Percentiles rank a stretch among this genome's conserved stretches.
Conservation (phyloP, 2,113 vertebrate species). For the Sinocyclocheilus maitianheensis region DNA sequence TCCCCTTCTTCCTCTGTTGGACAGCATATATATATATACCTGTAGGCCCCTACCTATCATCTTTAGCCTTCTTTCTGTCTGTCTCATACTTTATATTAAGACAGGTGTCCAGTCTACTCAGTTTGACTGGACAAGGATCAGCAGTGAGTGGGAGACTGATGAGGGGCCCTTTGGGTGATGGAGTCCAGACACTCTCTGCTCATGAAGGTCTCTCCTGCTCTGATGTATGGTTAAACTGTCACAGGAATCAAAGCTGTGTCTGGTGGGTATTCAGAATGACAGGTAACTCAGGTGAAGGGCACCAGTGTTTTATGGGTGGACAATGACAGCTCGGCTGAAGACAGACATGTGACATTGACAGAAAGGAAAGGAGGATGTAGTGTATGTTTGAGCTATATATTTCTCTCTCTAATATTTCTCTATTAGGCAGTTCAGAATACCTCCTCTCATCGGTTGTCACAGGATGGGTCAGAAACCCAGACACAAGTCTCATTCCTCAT, state of each 20-base stretch:
- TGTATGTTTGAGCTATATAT: not conserved
- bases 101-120: conserved; percentile 49
- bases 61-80: not conserved
- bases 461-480: not conserved
- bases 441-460: not conserved
- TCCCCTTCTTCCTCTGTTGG: not conserved
- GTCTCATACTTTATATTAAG: conserved; percentile 25
- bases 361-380: conserved; percentile 4
- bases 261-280: conserved; percentile 48
- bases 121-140: conserved; percentile 46
- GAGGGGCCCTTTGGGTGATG: conserved; percentile 48
- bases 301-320: conserved; percentile 42
- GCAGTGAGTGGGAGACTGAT: conserved; percentile 52
- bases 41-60: not conserved
- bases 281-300: conserved; percentile 49
- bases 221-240: conserved; percentile 49
- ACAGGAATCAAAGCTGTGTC: conserved; percentile 27
- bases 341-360: conserved; percentile 43
- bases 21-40: not conserved
- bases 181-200: conserved; percentile 41
- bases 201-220: conserved; percentile 38
- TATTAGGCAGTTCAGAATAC: not conserved
- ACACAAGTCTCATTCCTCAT: not conserved
- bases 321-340: conserved; percentile 43
- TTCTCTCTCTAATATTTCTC: not conserved